Evolutionary conservation across 2,113 vertebrate genomes (phyloP).

Genomic region (Podilymbus podiceps): DNA sequence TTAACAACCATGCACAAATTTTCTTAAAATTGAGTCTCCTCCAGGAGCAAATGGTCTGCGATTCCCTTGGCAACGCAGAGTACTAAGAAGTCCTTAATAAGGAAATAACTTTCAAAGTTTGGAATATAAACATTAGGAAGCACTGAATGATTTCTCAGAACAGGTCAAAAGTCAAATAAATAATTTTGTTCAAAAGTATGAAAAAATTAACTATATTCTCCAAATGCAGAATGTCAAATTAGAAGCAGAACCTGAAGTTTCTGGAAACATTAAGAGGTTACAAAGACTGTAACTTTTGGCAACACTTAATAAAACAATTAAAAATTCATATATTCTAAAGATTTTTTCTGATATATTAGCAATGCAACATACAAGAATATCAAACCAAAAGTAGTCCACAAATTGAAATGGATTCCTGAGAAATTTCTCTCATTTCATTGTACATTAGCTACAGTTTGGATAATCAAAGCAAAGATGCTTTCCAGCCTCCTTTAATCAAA

Average conservation of each 20-base stretch:
- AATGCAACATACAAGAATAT: not conserved
- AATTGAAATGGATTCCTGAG: conserved; percentile 45
- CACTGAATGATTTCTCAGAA: not conserved
- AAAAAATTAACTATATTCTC: conserved; percentile 2
- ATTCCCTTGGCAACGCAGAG: not conserved
- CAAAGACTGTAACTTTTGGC: conserved; percentile 17
- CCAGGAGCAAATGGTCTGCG: not conserved
- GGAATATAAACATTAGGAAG: not conserved
- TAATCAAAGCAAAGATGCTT: conserved; percentile 5
- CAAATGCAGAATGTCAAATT: conserved; percentile 4
- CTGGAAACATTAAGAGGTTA: conserved; percentile 30
- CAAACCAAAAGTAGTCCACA: conserved; percentile 57
- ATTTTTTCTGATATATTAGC: conserved; percentile 46
- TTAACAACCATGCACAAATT: not conserved
- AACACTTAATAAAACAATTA: conserved; percentile 45
- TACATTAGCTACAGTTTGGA: not conserved
- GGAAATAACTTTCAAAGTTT: not conserved
- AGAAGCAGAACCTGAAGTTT: conserved; percentile 18
- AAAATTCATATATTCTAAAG: conserved; percentile 64
- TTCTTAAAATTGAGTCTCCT: not conserved
- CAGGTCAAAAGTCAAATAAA: conserved; percentile 29
- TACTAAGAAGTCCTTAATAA: not conserved
- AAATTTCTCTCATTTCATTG: conserved; percentile 25
- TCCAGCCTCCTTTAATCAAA: conserved; percentile 37
- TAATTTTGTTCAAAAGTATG: not conserved